A percentile compares a stretch with the other conserved stretches of the same genome.
phyloP scores from a whole-genome alignment of 2,797 vertebrate genomes.

The Simalia tracyae region DNA sequence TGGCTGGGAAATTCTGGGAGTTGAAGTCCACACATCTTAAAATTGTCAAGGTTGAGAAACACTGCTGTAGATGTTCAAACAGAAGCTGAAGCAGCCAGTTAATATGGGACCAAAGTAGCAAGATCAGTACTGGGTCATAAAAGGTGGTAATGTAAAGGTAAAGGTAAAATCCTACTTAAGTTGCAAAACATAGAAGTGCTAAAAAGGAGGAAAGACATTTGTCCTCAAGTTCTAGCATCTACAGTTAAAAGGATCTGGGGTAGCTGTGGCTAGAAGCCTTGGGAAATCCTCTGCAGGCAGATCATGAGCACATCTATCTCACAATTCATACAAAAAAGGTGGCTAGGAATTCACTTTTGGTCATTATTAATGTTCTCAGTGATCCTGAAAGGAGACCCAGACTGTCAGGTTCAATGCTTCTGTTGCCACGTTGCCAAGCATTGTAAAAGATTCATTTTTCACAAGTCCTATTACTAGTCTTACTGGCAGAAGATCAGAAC shows the following conservation, averaged over 20 bases:
- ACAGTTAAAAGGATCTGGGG: neutral
- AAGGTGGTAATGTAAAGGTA: neutral
- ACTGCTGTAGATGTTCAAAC: neutral
- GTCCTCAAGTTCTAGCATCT: neutral
- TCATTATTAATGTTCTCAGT: neutral
- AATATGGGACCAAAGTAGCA: neutral
- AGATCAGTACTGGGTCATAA: neutral
- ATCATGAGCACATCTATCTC: too few relatives aligned
- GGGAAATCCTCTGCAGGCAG: neutral
- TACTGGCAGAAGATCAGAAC: neutral
- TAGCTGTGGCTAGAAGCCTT: neutral
- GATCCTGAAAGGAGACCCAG: neutral
- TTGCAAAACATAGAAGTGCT: neutral
- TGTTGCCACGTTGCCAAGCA: neutral
- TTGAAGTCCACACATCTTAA: too few relatives aligned
- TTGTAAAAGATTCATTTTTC: constrained; percentile 7
- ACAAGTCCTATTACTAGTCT: constrained; percentile 7
- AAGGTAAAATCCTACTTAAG: neutral
- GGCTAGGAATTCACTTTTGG: neutral
- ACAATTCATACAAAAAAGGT: neutral
- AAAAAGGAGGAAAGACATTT: neutral
- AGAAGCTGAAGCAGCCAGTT: neutral
- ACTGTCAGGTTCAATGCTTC: neutral
- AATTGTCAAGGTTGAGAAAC: too few relatives aligned
- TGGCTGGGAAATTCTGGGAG: neutral